Percentiles rank a stretch among this genome's conserved stretches.
phyloP scores from a whole-genome alignment of 1,140 invertebrate genomes.

The Theocolax elegans region DNA sequence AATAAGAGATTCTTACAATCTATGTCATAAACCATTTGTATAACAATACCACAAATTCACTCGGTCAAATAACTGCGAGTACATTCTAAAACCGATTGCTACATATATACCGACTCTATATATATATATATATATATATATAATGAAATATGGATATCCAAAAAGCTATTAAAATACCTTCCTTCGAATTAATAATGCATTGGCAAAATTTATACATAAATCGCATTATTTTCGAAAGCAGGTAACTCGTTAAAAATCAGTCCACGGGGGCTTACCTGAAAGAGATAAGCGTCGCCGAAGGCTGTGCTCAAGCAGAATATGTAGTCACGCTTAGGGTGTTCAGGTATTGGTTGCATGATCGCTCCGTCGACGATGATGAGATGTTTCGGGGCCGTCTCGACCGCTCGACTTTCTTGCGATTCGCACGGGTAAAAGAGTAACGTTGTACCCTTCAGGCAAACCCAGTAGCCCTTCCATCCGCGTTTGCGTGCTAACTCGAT shows the following conservation, averaged over 20 bases:
- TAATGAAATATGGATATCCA: too few relatives aligned
- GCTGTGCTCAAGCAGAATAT: slow-evolving; percentile 98
- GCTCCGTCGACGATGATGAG: slow-evolving; percentile 97
- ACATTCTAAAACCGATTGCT: too few relatives aligned
- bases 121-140: too few relatives aligned
- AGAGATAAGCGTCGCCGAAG: slow-evolving; percentile 97
- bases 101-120: too few relatives aligned
- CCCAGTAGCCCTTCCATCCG: slow-evolving; percentile 99
- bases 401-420: slow-evolving; percentile 88
- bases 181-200: background rate
- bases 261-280: slow-evolving; percentile 95
- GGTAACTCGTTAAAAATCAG: too few relatives aligned
- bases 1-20: too few relatives aligned
- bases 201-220: too few relatives aligned
- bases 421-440: slow-evolving; percentile 97
- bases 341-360: slow-evolving; percentile 97
- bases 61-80: too few relatives aligned
- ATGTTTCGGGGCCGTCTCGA: slow-evolving; percentile 93
- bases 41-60: too few relatives aligned
- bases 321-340: slow-evolving; percentile 97
- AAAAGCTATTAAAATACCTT: background rate
- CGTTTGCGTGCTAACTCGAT: slow-evolving; percentile 94
- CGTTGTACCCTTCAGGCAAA: slow-evolving; percentile 96
- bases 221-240: too few relatives aligned
- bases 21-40: too few relatives aligned